Evolutionary conservation across 2,113 vertebrate genomes (phyloP), one percentile per base, ranked within the genome.

Genomic region (Isurus oxyrinchus): DNA sequence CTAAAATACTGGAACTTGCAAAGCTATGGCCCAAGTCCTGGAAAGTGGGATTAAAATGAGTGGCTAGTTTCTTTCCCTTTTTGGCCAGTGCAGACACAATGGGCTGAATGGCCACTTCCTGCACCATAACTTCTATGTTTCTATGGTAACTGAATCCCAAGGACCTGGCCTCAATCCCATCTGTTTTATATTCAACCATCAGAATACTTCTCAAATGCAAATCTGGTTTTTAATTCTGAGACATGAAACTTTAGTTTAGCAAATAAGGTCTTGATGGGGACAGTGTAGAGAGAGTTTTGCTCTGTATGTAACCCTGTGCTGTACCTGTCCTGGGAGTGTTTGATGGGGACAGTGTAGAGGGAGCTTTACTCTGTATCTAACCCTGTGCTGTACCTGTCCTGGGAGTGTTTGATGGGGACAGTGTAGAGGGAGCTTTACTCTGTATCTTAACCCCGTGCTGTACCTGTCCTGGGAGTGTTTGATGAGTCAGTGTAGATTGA

Each of bases 311-410:
- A 66, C 63, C 19, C 63, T 2, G 16, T 66, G 63, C 19, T 66
- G 63, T 66, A 21, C 19, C 63, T 66, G 63, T 66, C 63, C 63
- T 66, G 63, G 63, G 16, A 66, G 63, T 66, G 63, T 66, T 53
- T 87, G n/a, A 76, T 76, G 87, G 53, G 53, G 35, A 25, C 59
- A 93, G 25, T 63, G 31, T 21, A 67, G 35, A 94, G 91, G n/a
- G 91, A 94, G 19, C 61, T 40, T 94, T n/a, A 94, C 61, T 59
- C 90, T 93, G 90, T 93, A 63, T n/a, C 57, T 93, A 66, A 66
- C 63, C 16, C 19, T 19, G 61, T 66, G 63, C 63, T 66, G 19
- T 66, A 66, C 19, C 2, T 66, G 63, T 19, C 19, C 63, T 66
- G 63, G 63, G 63, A 66, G 19, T 66, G 63, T 66, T 53, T 87